These are phyloP conservation scores for Temnothorax rugatulus DNA, from an alignment of 2,888 invertebrate species.

Conservation along the genomic window DNA sequence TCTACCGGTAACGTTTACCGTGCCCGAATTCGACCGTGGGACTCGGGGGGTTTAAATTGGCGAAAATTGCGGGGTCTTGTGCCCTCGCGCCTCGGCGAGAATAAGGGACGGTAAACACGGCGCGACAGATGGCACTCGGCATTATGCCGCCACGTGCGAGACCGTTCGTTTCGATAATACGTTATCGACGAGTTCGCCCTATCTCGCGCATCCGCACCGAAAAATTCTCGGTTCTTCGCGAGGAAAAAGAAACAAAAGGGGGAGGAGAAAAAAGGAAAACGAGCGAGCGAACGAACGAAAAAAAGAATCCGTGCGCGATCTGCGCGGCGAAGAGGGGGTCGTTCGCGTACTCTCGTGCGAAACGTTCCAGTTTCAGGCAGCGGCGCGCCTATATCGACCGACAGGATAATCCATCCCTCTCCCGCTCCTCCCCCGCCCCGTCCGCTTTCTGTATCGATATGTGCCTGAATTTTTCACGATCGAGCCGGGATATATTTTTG, in stretches of 20 bases:
- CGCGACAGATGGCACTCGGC: constrained; percentile 38
- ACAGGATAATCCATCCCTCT: constrained; percentile 54
- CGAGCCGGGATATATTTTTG: constrained; percentile 55
- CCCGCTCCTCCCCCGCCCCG: neutral
- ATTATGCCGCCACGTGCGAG: constrained; percentile 36
- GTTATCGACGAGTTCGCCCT: constrained; percentile 40
- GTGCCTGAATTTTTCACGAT: constrained; percentile 63
- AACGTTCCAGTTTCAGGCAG: constrained; percentile 55
- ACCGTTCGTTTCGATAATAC: constrained; percentile 15
- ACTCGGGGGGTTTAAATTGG: constrained; percentile 16
- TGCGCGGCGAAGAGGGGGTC: neutral
- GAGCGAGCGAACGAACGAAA: neutral
- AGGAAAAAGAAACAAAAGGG: neutral
- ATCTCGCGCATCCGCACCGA: constrained; percentile 4
- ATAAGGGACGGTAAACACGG: constrained; percentile 31
- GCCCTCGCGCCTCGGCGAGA: neutral
- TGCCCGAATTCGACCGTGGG: neutral
- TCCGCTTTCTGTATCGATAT: constrained; percentile 56
- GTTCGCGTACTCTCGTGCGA: constrained; percentile 55
- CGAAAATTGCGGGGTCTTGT: constrained; percentile 21
- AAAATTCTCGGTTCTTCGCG: constrained; percentile 16
- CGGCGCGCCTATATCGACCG: constrained; percentile 60
- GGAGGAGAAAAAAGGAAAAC: neutral
- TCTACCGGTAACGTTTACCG: neutral
- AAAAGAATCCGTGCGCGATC: constrained; percentile 21